These are phyloP conservation scores for Achlya flavicornis DNA, from an alignment of 2,888 invertebrate genomes.

Conservation along the genomic window DNA sequence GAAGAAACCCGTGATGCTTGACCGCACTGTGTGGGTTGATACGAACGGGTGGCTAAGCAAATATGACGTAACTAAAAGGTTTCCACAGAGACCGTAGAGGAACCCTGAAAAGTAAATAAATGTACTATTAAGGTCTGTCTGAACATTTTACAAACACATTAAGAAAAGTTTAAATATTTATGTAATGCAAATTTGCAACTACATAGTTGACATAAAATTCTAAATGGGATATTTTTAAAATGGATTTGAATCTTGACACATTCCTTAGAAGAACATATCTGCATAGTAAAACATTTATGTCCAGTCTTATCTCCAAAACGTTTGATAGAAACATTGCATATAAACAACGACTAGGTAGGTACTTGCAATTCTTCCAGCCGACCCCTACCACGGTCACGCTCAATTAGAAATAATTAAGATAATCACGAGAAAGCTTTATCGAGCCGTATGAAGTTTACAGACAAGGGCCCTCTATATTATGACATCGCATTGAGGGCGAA, in stretches of 20 bases:
- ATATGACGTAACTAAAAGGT: slow-evolving; percentile 1
- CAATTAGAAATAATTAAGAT: slow-evolving; percentile 36
- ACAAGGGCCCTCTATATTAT: slow-evolving; percentile 20
- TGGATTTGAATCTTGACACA: not conserved
- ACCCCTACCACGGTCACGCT: slow-evolving; percentile 17
- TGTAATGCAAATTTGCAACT: not conserved
- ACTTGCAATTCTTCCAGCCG: not conserved
- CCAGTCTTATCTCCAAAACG: not conserved
- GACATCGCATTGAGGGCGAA: not conserved
- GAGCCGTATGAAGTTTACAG: slow-evolving; percentile 24
- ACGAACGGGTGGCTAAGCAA: slow-evolving; percentile 6
- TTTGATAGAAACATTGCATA: not conserved
- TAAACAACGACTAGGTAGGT: not conserved
- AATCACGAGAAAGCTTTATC: slow-evolving; percentile 23
- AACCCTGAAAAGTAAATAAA: not conserved
- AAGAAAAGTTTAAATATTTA: not conserved
- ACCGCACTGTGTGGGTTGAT: slow-evolving; percentile 6
- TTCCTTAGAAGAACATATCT: too few species aligned
- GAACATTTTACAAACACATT: not conserved
- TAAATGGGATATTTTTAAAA: too few species aligned
- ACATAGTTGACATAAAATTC: too few species aligned
- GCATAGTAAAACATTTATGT: not conserved
- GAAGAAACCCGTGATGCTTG: slow-evolving; percentile 1
- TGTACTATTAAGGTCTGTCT: not conserved
- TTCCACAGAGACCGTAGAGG: not conserved